Evolutionary conservation across 1,140 invertebrate species (phyloP), one percentile per base, ranked within the genome.

Genomic region (Neodiprion virginianus): DNA sequence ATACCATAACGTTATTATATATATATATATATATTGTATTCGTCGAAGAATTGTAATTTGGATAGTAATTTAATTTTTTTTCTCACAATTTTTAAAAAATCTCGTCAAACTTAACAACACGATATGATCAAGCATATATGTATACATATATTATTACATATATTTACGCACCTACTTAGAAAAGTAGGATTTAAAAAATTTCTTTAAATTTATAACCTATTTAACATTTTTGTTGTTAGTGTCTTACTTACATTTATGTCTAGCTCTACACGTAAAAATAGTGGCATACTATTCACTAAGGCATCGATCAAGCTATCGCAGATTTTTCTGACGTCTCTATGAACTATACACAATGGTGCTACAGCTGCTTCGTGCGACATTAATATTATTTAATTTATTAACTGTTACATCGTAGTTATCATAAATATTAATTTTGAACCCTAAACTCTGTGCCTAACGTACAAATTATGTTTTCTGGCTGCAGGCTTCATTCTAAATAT

Each of bases 91-190:
- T 14, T 61, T 61, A 7, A 61, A 61, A 61, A 61, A 11, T 53
- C 50, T 61, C 8, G n/a, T 61, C 53, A 61, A 61, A 61, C 53
- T 61, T 61, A 61, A 61, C 53, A 61, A 61, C 8, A 12, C 53
- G 53, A 61, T 61, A 61, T 61, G 53, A 61, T 61, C 53, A 61
- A 61, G 53, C 53, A 61, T 61, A 61, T 61, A 21, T 53, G 50
- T 53, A 53, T 53, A 21, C 17, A 21, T 21, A 40, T 40, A 40
- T 40, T 40, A 40, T 40, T 40, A 40, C 5, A 5, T 1, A 40
- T 40, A 0, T 40, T 40, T 40, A 40, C 28, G 28, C 2, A 40
- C 28, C 28, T 40, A 40, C 28, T 40, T 40, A 40, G 28, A 40
- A 40, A 40, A 40, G 28, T 40, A 40, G 28, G 28, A 40, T 40